These are phyloP conservation scores for Calliopsis andreniformis DNA, from an alignment of 1,140 invertebrate genomes.

Conservation along the genomic window DNA sequence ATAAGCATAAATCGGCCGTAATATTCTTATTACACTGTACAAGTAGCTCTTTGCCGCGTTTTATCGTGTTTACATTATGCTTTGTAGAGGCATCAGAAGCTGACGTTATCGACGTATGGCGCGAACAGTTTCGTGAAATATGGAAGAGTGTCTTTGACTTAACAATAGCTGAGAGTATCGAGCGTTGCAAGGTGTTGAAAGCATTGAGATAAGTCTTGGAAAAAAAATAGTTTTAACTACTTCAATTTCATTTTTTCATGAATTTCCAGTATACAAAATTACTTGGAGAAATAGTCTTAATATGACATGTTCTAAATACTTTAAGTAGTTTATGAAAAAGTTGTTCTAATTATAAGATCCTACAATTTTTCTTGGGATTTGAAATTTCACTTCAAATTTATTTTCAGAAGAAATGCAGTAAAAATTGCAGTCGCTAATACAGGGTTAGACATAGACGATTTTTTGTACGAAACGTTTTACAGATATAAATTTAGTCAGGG, in stretches of 20 bases:
- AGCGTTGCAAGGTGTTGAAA: too few species aligned
- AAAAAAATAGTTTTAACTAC: too few species aligned
- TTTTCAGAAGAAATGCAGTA: background rate
- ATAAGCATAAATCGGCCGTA: slow-evolving; percentile 34
- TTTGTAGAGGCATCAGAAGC: background rate
- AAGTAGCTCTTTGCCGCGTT: slow-evolving; percentile 12
- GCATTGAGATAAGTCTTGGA: too few species aligned
- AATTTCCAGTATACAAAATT: too few species aligned
- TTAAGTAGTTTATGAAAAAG: too few species aligned
- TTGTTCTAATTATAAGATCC: too few species aligned
- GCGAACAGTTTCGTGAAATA: background rate
- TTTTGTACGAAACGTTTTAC: too few species aligned
- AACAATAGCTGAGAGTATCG: background rate
- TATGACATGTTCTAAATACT: too few species aligned
- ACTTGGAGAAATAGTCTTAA: too few species aligned
- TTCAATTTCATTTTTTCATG: too few species aligned
- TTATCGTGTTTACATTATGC: slow-evolving; percentile 29
- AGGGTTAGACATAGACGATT: background rate
- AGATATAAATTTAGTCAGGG: too few species aligned
- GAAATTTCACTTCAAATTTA: background rate
- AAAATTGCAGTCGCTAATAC: background rate
- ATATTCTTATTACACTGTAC: slow-evolving; percentile 37
- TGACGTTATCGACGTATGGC: background rate
- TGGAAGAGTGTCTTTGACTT: background rate
- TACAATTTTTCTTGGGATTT: too few species aligned